Evolutionary conservation across 2,888 invertebrate genomes (phyloP).

Genomic region (Peribatodes rhomboidaria): DNA sequence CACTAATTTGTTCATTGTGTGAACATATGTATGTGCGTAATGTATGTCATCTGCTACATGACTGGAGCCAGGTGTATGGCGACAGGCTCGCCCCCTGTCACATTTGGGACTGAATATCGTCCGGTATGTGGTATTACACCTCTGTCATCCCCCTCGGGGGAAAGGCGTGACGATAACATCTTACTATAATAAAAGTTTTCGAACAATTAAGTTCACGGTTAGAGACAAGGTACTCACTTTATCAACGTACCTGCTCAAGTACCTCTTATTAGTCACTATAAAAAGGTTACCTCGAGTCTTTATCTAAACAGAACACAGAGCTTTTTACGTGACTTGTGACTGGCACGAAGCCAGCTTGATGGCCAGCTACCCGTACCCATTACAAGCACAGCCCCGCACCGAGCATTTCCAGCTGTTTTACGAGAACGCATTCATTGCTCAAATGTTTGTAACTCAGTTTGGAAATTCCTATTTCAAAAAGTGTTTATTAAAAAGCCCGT

Average conservation of each 20-base stretch:
- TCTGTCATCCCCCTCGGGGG: no score
- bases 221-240: background rate
- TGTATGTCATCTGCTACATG: no score
- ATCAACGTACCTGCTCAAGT: background rate
- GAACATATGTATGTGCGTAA: no score
- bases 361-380: conserved; percentile 16
- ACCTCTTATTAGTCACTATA: background rate
- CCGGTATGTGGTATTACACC: no score
- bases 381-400: conserved; percentile 21
- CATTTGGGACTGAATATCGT: no score
- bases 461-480: conserved; percentile 13
- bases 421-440: conserved; percentile 4
- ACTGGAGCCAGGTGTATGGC: no score
- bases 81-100: no score
- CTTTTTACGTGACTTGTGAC: conserved; percentile 32
- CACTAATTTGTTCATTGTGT: no score
- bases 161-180: no score
- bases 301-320: conserved; percentile 18
- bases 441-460: conserved; percentile 17
- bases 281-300: background rate
- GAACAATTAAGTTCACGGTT: background rate
- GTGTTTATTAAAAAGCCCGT: conserved; percentile 23
- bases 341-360: conserved; percentile 29
- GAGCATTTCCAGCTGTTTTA: conserved; percentile 23
- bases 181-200: no score